A percentile compares a stretch with the other conserved stretches of the same genome.
phyloP scores from a whole-genome alignment of 2,113 vertebrate species.

The Verasper variegatus region DNA sequence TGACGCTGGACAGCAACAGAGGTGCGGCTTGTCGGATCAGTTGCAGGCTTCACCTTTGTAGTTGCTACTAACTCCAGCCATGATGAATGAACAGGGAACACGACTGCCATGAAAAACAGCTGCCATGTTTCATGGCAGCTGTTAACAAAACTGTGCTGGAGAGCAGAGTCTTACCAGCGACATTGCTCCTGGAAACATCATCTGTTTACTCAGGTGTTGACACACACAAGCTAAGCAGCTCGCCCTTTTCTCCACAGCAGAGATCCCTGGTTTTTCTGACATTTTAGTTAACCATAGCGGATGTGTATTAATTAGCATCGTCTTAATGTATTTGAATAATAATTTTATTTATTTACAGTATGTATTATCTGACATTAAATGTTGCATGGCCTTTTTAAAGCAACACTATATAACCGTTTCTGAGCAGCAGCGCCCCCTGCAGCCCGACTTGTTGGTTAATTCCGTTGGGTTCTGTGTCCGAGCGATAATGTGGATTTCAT shows the following conservation, averaged over 20 bases:
- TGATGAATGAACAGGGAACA: constrained; percentile 31
- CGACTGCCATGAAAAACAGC: constrained; percentile 14
- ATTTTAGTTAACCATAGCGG: no score
- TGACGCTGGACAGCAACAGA: neutral
- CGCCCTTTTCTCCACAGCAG: neutral
- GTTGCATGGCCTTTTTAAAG: neutral
- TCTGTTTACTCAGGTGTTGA: constrained; percentile 1
- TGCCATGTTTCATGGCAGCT: constrained; percentile 51
- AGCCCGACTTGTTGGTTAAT: no score
- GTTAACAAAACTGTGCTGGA: constrained; percentile 43
- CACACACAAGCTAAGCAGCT: neutral
- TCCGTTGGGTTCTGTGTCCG: no score
- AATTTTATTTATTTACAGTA: neutral
- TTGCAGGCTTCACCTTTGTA: neutral
- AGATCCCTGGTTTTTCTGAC: neutral
- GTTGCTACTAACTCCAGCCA: constrained; percentile 30
- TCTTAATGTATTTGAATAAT: no score
- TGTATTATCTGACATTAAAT: neutral
- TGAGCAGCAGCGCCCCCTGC: neutral
- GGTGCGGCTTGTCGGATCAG: neutral
- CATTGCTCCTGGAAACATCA: constrained; percentile 32
- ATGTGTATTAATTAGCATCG: no score
- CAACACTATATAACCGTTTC: neutral
- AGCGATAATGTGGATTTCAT: no score
- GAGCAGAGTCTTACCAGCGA: constrained; percentile 17